Evolutionary conservation across 2,888 invertebrate genomes (phyloP).

Genomic region (Nephrotoma appendiculata): DNA sequence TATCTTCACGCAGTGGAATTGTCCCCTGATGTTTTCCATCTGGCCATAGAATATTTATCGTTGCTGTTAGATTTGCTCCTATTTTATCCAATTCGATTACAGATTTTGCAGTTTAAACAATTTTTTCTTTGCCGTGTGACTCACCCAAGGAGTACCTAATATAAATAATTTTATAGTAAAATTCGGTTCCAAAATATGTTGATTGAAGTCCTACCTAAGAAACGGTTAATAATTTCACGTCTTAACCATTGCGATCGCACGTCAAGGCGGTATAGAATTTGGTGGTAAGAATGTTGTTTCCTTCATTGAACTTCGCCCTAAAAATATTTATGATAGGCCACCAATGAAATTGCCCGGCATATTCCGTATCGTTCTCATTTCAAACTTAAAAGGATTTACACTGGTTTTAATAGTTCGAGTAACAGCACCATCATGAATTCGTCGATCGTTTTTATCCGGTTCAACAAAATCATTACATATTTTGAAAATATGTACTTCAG

Average conservation of each 20-base stretch:
- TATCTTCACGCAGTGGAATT: constrained; percentile 14
- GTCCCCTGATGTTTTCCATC: constrained; percentile 29
- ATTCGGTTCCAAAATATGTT: background rate
- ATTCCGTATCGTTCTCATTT: constrained; percentile 59
- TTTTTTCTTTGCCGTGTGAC: constrained; percentile 66
- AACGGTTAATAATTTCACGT: constrained; percentile 30
- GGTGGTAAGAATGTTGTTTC: constrained; percentile 13
- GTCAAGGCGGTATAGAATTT: constrained; percentile 12
- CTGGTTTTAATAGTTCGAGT: constrained; percentile 37
- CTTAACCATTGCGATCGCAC: constrained; percentile 62
- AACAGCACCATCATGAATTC: constrained; percentile 41
- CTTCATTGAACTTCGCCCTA: constrained; percentile 32
- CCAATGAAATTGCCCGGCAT: constrained; percentile 58
- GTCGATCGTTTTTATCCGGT: constrained; percentile 53
- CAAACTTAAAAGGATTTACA: constrained; percentile 48
- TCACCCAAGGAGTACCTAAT: constrained; percentile 34
- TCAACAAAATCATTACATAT: constrained; percentile 48
- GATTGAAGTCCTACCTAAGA: constrained; percentile 21
- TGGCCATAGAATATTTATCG: constrained; percentile 41
- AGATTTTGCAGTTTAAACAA: constrained; percentile 62
- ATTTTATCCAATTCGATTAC: constrained; percentile 66
- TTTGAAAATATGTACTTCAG: constrained; percentile 22
- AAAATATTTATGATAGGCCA: constrained; percentile 47
- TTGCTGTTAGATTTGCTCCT: constrained; percentile 34
- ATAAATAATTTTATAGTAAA: background rate